These are phyloP conservation scores for Corythornis madagascariensis DNA, from an alignment of 2,113 vertebrate genomes.

Conservation along the genomic window DNA sequence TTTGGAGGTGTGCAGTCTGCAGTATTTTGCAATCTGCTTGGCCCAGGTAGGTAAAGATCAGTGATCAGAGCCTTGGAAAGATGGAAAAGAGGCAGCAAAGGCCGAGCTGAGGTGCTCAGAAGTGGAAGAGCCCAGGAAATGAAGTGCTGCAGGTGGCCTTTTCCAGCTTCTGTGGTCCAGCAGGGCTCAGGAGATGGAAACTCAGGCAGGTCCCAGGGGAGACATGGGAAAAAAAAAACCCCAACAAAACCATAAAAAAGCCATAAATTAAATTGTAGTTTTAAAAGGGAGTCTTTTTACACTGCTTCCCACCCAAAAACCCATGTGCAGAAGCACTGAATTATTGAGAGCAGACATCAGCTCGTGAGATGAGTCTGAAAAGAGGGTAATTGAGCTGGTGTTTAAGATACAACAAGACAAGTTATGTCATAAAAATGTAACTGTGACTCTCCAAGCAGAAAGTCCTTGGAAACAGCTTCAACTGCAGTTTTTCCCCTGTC, in stretches of 20 bases:
- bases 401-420: neutral
- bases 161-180: neutral
- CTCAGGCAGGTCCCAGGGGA: neutral
- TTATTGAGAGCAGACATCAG: neutral
- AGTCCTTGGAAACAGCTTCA: neutral
- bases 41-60: neutral
- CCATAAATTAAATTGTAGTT: neutral
- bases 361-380: neutral
- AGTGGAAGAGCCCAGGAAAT: neutral
- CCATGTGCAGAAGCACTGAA: fast-evolving
- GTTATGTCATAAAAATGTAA: neutral
- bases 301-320: neutral
- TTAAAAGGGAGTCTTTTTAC: neutral
- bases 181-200: neutral
- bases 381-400: neutral
- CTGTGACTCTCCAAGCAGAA: neutral
- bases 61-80: neutral
- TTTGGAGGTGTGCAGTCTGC: neutral
- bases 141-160: neutral
- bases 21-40: neutral
- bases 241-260: neutral
- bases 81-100: neutral
- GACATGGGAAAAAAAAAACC: neutral
- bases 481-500: neutral
- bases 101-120: neutral